phyloP scores from a whole-genome alignment of 1,140 invertebrate genomes.

The Carcinoscorpius rotundicauda region DNA sequence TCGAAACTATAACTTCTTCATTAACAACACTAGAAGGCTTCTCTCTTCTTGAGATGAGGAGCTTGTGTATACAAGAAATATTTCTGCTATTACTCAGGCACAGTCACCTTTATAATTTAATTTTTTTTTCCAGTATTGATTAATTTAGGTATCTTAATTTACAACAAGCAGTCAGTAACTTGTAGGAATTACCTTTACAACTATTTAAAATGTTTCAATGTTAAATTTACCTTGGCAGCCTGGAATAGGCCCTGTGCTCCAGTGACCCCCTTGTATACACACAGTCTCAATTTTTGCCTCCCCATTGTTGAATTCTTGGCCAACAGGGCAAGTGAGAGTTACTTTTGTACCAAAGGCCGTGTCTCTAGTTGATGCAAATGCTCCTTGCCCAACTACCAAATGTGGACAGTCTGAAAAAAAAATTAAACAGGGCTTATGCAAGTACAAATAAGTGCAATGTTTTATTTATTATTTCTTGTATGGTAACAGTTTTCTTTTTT shows the following conservation, averaged over 20 bases:
- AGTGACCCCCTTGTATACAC: constrained; percentile 78
- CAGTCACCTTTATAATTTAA: too few species aligned
- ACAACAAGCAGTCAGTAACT: too few species aligned
- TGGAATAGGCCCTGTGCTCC: constrained; percentile 50
- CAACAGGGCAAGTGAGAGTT: constrained; percentile 79
- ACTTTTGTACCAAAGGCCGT: constrained; percentile 83
- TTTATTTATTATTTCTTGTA: too few species aligned
- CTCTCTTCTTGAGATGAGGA: too few species aligned
- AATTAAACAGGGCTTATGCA: neutral
- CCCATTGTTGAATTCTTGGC: constrained; percentile 80
- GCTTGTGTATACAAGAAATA: too few species aligned
- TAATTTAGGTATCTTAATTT: too few species aligned
- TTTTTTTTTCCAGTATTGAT: too few species aligned
- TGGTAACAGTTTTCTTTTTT: too few species aligned
- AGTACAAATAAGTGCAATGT: neutral
- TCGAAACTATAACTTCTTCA: too few species aligned
- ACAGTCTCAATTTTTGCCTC: constrained; percentile 72
- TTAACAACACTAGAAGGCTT: too few species aligned
- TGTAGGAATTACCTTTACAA: too few species aligned
- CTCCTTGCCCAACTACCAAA: constrained; percentile 70
- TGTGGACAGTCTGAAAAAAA: constrained; percentile 60
- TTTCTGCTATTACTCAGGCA: too few species aligned
- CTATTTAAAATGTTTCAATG: neutral
- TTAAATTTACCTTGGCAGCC: constrained; percentile 16
- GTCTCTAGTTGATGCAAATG: constrained; percentile 76